Conservation (phyloP, 1,140 invertebrate genomes). For the Scaptomyza hsui region DNA sequence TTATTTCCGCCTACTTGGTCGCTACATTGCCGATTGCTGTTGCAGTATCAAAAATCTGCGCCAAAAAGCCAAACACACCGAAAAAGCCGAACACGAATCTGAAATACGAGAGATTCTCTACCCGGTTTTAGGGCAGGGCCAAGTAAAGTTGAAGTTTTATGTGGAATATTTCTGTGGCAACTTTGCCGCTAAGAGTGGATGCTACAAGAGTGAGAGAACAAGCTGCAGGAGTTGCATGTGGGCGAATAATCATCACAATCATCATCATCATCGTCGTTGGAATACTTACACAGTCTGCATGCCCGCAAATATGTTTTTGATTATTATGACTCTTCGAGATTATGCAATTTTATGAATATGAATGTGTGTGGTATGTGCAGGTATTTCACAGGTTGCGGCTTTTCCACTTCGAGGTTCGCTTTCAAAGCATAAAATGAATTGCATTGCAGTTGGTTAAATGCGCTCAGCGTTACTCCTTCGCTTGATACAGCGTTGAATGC, state of each 20-base stretch:
- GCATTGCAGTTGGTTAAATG: slow-evolving; percentile 39
- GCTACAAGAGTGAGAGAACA: neutral
- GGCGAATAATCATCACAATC: neutral
- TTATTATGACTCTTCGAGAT: slow-evolving; percentile 83
- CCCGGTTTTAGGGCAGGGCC: slow-evolving; percentile 24
- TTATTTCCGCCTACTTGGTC: slow-evolving; percentile 79
- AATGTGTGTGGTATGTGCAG: slow-evolving; percentile 55
- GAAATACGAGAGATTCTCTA: slow-evolving; percentile 20
- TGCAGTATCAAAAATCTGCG: slow-evolving; percentile 67
- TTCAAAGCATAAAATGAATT: slow-evolving; percentile 47
- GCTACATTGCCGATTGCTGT: slow-evolving; percentile 74
- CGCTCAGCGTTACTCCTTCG: slow-evolving; percentile 6
- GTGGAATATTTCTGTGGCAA: slow-evolving; percentile 52
- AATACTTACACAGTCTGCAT: slow-evolving; percentile 27
- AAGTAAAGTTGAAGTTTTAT: slow-evolving; percentile 77
- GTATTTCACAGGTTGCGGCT: slow-evolving; percentile 33
- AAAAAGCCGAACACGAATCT: slow-evolving; percentile 9
- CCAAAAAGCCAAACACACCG: slow-evolving; percentile 17
- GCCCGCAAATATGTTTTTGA: slow-evolving; percentile 81
- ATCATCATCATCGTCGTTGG: neutral
- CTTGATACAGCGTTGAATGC: slow-evolving; percentile 8
- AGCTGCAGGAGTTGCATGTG: slow-evolving; percentile 35
- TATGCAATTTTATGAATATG: slow-evolving; percentile 83
- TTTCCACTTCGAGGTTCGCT: slow-evolving; percentile 9
- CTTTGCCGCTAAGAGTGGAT: slow-evolving; percentile 35